phyloP scores from a whole-genome alignment of 1,140 invertebrate genomes.

The Pomacea maculata region DNA sequence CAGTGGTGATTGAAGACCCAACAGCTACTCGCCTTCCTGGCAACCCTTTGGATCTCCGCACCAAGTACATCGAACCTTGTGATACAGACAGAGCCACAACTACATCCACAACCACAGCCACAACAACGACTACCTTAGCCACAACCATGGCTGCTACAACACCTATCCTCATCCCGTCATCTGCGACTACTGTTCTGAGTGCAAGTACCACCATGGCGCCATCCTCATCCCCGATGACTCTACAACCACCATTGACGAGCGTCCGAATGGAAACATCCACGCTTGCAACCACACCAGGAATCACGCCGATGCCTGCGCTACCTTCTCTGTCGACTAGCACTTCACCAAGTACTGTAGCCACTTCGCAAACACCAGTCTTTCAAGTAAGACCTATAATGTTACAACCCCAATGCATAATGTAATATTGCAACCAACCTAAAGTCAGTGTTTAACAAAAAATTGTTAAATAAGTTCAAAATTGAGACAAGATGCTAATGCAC shows the following conservation, averaged over 20 bases:
- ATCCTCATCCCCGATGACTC: neutral
- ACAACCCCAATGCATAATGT: no score
- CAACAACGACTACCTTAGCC: slow-evolving; percentile 25
- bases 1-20: slow-evolving; percentile 41
- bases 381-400: no score
- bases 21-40: slow-evolving; percentile 23
- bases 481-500: no score
- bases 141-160: slow-evolving; percentile 22
- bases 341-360: no score
- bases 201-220: slow-evolving; percentile 3
- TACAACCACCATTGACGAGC: neutral
- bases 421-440: no score
- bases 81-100: slow-evolving; percentile 19
- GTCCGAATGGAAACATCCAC: neutral
- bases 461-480: no score
- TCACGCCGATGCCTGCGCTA: neutral
- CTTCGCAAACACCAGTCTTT: no score
- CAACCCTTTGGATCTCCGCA: slow-evolving; percentile 25
- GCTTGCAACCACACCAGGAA: slow-evolving; percentile 3
- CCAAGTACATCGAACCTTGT: slow-evolving; percentile 30
- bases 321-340: no score
- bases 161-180: neutral
- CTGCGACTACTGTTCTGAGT: neutral
- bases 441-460: no score
- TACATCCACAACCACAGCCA: slow-evolving; percentile 16